phyloP scores from a whole-genome alignment of 2,888 invertebrate genomes.

The Trachelus tabidus region DNA sequence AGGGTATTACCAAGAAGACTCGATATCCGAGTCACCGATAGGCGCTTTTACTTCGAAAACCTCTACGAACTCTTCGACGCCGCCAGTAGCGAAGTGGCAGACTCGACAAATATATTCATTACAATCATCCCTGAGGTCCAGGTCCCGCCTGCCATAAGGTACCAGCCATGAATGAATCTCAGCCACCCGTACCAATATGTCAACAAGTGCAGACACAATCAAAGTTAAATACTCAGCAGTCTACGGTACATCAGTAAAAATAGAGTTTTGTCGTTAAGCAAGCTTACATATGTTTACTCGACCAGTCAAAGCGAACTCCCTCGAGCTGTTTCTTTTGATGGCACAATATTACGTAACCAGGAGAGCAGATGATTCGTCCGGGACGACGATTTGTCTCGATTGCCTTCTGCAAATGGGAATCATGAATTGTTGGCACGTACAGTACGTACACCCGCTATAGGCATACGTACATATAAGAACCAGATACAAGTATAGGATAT shows the following conservation, averaged over 20 bases:
- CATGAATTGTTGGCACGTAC: neutral
- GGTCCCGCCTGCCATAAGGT: neutral
- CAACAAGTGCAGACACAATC: neutral
- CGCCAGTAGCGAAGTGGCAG: neutral
- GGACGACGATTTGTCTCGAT: neutral
- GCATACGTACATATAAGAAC: neutral
- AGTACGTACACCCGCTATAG: neutral
- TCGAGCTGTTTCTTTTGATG: neutral
- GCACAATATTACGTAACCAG: neutral
- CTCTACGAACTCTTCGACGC: neutral
- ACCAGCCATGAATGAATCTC: neutral
- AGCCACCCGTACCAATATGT: neutral
- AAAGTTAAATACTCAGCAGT: neutral
- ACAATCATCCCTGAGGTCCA: neutral
- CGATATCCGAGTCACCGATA: neutral
- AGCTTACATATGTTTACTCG: neutral
- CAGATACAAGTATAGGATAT: neutral
- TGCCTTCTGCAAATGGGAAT: neutral
- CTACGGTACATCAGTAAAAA: neutral
- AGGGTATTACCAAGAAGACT: neutral
- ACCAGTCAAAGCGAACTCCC: neutral
- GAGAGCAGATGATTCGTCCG: neutral
- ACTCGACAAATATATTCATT: neutral
- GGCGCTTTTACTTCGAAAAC: neutral
- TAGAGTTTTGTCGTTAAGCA: neutral